Percentiles rank a stretch among this genome's conserved stretches.
These are phyloP conservation scores for Sula dactylatra DNA, from an alignment of 2,113 vertebrate genomes.

Conservation along the genomic window DNA sequence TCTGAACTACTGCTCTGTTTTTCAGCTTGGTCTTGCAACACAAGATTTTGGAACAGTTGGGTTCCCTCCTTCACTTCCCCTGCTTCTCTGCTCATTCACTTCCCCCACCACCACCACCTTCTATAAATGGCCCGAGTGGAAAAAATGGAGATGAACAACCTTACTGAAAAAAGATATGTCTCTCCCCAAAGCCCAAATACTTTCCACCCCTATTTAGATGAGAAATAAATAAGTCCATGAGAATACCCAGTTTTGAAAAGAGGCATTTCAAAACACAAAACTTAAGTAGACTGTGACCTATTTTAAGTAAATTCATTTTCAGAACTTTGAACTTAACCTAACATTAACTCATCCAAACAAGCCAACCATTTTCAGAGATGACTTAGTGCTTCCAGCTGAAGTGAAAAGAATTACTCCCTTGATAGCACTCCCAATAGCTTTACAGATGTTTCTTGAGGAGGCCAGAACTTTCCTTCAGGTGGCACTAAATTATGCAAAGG, in stretches of 20 bases:
- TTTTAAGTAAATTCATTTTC: not conserved
- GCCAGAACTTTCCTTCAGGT: not conserved
- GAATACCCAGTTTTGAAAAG: not conserved
- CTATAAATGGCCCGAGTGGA: not conserved
- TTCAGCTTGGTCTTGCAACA: too few species aligned
- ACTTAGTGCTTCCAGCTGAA: too few species aligned
- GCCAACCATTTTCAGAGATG: not conserved
- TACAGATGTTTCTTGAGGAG: not conserved
- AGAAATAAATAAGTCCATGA: not conserved
- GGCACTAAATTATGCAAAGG: not conserved
- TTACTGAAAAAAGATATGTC: too few species aligned
- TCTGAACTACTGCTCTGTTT: too few species aligned
- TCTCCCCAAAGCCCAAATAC: not conserved
- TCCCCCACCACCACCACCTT: too few species aligned
- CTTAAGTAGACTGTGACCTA: not conserved
- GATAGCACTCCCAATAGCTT: not conserved
- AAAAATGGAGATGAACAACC: not conserved
- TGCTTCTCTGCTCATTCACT: too few species aligned
- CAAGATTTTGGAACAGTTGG: too few species aligned
- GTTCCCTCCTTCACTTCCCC: too few species aligned
- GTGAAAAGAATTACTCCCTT: not conserved
- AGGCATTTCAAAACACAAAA: not conserved
- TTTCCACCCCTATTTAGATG: not conserved
- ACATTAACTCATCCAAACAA: not conserved
- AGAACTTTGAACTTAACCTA: not conserved